These are phyloP conservation scores for Drosophila willistoni DNA, from an alignment of 1,140 invertebrate genomes.

Conservation along the genomic window DNA sequence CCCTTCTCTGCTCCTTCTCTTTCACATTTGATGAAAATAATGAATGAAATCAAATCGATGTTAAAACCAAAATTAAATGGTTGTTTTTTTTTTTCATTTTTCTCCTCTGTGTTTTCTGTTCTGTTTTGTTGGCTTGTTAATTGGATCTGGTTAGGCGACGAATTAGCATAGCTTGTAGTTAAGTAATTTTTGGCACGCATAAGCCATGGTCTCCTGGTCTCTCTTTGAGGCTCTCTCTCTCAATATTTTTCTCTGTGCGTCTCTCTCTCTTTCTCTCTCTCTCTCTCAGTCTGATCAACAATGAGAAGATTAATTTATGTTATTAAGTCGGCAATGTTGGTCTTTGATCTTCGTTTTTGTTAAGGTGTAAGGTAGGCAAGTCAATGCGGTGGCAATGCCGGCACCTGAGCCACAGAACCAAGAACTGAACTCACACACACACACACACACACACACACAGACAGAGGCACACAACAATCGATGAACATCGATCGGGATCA, in stretches of 20 bases:
- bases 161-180: constrained; percentile 60
- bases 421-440: constrained; percentile 30
- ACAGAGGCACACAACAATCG: not conserved
- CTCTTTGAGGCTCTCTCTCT: constrained; percentile 2
- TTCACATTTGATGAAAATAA: constrained; percentile 52
- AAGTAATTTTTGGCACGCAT: constrained; percentile 73
- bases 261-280: constrained; percentile 4
- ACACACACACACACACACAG: no score
- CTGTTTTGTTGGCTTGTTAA: constrained; percentile 51
- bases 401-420: constrained; percentile 49
- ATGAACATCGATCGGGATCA: constrained; percentile 8
- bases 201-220: constrained; percentile 26
- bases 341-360: constrained; percentile 72
- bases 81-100: constrained; percentile 43
- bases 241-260: not conserved
- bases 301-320: constrained; percentile 83
- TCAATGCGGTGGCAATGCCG: constrained; percentile 78
- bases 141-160: constrained; percentile 67
- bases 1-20: constrained; percentile 12
- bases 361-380: constrained; percentile 82
- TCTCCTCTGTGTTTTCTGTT: no score
- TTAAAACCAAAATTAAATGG: constrained; percentile 61
- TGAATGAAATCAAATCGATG: constrained; percentile 72
- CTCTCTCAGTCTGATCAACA: constrained; percentile 50
- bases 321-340: constrained; percentile 75